These are phyloP conservation scores for Dicrurus megarhynchus DNA, from an alignment of 2,113 vertebrate genomes.

Conservation along the genomic window DNA sequence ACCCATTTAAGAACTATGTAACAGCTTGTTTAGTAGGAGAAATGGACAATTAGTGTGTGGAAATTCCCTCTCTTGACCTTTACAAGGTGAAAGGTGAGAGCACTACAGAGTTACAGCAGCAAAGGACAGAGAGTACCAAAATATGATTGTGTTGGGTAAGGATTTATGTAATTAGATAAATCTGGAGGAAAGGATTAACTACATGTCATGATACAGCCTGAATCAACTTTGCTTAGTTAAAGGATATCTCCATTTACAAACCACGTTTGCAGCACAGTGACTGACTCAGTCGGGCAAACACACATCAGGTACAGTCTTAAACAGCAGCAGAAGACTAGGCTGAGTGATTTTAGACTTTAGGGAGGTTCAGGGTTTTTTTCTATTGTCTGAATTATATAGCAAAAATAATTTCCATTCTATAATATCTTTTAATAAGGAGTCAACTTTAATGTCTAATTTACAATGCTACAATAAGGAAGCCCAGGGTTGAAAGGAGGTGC, in stretches of 20 bases:
- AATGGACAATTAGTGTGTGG: background rate
- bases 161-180: background rate
- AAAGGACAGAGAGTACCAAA: background rate
- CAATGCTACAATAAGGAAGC: background rate
- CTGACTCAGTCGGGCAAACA: background rate
- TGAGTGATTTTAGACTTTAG: background rate
- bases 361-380: background rate
- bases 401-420: background rate
- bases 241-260: background rate
- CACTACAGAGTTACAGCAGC: background rate
- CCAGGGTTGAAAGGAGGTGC: background rate
- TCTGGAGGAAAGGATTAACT: constrained; percentile 13
- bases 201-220: background rate
- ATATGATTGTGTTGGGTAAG: background rate
- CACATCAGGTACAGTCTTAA: background rate
- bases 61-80: constrained; percentile 47
- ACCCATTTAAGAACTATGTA: background rate
- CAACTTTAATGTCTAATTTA: background rate
- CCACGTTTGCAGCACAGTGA: background rate
- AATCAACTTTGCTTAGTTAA: constrained; percentile 1
- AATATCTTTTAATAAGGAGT: background rate
- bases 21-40: background rate
- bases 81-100: background rate
- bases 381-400: background rate
- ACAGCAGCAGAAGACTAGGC: background rate